phyloP scores from a whole-genome alignment of 2,797 vertebrate species.

The Danio kyathit region DNA sequence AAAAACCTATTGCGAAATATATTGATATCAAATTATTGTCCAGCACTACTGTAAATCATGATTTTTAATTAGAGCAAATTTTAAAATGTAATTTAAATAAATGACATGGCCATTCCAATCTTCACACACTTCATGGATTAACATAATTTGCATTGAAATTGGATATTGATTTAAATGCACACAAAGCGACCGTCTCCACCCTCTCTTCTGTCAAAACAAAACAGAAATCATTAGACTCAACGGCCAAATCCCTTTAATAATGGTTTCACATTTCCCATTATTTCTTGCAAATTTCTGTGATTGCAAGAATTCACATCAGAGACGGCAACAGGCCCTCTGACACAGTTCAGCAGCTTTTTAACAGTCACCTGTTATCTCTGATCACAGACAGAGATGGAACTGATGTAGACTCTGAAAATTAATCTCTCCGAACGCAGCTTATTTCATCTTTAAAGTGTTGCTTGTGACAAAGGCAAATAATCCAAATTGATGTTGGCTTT shows the following conservation, averaged over 20 bases:
- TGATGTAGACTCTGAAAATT: conserved; percentile 26
- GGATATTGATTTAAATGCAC: conserved; percentile 26
- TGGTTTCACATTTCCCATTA: background rate
- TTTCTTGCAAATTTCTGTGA: background rate
- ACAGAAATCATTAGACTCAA: background rate
- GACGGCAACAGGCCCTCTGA: conserved; percentile 20
- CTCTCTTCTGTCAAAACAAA: background rate
- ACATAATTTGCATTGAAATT: conserved; percentile 14
- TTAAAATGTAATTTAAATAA: too few species aligned
- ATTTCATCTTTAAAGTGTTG: conserved; percentile 48
- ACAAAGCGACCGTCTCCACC: background rate
- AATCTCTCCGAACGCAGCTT: conserved; percentile 30
- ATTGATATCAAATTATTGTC: too few species aligned
- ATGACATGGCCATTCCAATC: too few species aligned
- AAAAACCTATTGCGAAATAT: too few species aligned
- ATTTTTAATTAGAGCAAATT: too few species aligned
- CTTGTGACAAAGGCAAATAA: conserved; percentile 64
- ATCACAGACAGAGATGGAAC: conserved; percentile 36
- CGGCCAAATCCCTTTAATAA: background rate
- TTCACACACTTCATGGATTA: conserved; percentile 4
- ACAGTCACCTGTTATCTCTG: conserved; percentile 42
- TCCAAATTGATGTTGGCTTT: conserved; percentile 72
- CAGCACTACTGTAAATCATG: too few species aligned
- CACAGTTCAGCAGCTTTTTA: conserved; percentile 23
- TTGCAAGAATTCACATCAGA: conserved; percentile 2